Conservation (phyloP, 2,888 invertebrate species). For the Tipula unca region DNA sequence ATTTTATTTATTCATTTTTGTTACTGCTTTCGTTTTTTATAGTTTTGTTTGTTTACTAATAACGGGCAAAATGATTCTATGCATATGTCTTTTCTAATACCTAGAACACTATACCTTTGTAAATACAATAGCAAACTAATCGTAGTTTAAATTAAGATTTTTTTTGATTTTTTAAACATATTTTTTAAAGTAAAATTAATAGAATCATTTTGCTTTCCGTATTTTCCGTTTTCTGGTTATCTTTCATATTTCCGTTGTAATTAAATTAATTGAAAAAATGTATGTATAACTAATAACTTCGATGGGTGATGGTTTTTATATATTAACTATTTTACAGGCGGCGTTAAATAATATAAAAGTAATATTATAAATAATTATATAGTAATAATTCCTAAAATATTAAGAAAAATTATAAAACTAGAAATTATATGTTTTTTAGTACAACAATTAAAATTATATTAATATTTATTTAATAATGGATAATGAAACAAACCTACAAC, state of each 20-base stretch:
- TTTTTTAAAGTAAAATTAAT: background rate
- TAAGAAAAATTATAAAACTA: background rate
- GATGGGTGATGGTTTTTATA: background rate
- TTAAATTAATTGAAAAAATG: background rate
- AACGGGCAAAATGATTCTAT: background rate
- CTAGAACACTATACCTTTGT: background rate
- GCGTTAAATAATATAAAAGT: background rate
- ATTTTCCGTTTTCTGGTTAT: background rate
- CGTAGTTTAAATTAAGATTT: background rate
- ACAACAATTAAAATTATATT: background rate
- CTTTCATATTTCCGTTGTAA: background rate
- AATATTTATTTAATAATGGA: background rate
- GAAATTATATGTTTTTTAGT: too few relatives aligned
- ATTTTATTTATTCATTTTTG: background rate
- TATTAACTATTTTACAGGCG: slow-evolving; percentile 2
- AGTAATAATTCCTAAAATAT: background rate
- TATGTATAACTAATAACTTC: background rate
- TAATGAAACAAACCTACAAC: background rate
- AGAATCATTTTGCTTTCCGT: background rate
- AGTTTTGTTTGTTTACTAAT: background rate
- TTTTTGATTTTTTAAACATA: too few relatives aligned
- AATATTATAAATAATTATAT: background rate
- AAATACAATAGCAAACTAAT: background rate
- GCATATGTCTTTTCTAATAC: background rate
- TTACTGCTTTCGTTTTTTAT: background rate